Evolutionary conservation across 1,140 invertebrate genomes (phyloP), one percentile per base, ranked within the genome.

Genomic region (Cotesia vestalis): DNA sequence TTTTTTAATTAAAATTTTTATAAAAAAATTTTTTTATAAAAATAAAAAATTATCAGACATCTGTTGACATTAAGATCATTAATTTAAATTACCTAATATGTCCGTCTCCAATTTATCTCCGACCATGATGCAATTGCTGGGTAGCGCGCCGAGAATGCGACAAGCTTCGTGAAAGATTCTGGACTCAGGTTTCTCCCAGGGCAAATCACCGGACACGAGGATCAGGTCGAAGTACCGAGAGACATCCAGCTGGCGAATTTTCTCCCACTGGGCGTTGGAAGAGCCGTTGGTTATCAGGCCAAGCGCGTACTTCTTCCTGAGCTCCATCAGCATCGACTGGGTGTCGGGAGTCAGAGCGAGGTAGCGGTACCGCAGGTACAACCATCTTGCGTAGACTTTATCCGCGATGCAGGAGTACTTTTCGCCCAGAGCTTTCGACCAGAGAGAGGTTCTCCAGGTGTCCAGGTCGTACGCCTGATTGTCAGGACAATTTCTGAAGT

Each of bases 51-150:
- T 1, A 27, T 27, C 27, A 27, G 27, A 27, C 27, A 1, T 27
- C 27, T 27, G 27, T 27, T 27, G 3, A 20, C 14, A 2, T 34
- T 2, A 9, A 4, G 40, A n/a, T 38, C 1, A 70, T 69, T 75
- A 55, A 76, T 72, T 67, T 12, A 51, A 77, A 69, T 74, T 81
- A 82, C 88, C 88, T 71, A 81, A 88, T 74, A 96, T 95, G 84
- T 95, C 94, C 8, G 94, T 95, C 82, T 95, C 93, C 72, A 95
- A 81, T 81, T 94, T 94, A 79, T 95, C 94, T 8, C 94, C 94
- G 76, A 96, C 91, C 93, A 96, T 95, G 74, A 94, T 89, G 84
- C 93, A 95, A 75, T 91, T 89, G 14, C 89, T 81, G 0, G 94
- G 91, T 75, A 90, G 86, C 6, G 95, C 92, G 71, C 90, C 88